Conservation (phyloP, 2,797 vertebrate genomes). For the Oreochromis grahami region DNA sequence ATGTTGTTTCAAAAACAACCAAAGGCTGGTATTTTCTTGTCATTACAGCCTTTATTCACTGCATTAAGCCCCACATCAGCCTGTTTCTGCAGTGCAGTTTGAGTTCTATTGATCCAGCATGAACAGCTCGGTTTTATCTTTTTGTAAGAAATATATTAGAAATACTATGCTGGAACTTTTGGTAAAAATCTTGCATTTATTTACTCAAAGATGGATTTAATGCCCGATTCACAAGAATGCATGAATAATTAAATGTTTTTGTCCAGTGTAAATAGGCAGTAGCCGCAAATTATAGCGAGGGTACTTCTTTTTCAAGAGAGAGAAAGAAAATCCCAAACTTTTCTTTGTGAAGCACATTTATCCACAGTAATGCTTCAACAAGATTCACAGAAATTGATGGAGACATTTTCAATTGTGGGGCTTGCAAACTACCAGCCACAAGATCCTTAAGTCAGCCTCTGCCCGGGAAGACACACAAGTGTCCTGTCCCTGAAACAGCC, state of each 20-base stretch:
- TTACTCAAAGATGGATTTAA: not conserved
- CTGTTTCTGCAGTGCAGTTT: not conserved
- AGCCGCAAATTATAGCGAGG: rapidly evolving
- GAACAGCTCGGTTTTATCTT: not conserved
- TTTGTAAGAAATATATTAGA: not conserved
- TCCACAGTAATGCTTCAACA: not conserved
- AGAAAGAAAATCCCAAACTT: not conserved
- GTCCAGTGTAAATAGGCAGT: not conserved
- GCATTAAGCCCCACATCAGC: rapidly evolving
- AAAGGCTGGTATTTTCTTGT: not conserved
- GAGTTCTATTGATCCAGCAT: not conserved
- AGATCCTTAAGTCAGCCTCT: not conserved
- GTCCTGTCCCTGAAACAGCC: not conserved
- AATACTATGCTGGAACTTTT: not conserved
- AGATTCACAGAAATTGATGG: not conserved
- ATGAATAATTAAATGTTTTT: rapidly evolving
- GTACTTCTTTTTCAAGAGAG: not conserved
- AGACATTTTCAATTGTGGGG: not conserved
- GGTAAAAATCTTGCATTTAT: not conserved
- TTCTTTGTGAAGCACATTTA: not conserved
- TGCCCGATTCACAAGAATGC: not conserved
- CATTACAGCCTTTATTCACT: not conserved
- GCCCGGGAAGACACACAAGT: not conserved
- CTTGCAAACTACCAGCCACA: not conserved
- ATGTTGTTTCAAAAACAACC: not conserved